A percentile compares a stretch with the other conserved stretches of the same genome.
These are phyloP conservation scores for Drosophila kanapiae DNA, from an alignment of 1,140 invertebrate genomes.

Conservation along the genomic window DNA sequence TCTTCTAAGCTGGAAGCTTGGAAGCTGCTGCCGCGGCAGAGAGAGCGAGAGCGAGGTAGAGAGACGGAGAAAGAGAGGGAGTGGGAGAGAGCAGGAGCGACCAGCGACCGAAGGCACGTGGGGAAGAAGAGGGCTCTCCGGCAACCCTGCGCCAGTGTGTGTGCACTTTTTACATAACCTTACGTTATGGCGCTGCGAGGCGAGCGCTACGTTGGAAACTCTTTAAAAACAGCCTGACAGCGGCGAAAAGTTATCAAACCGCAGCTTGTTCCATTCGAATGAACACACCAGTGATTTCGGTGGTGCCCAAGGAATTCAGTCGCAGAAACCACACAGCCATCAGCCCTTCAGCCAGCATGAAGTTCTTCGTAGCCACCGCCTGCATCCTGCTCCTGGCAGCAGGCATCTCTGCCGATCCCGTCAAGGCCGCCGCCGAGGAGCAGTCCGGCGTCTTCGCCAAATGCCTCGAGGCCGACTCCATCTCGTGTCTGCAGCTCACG, in stretches of 20 bases:
- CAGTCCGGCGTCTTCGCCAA: conserved; percentile 84
- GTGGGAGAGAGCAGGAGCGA: conserved; percentile 21
- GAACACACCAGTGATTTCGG: conserved; percentile 85
- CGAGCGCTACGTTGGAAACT: conserved; percentile 83
- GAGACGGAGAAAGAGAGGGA: conserved; percentile 7
- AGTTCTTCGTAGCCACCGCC: conserved; percentile 77
- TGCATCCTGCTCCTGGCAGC: conserved; percentile 82
- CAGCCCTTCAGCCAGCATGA: conserved; percentile 59
- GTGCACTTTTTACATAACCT: conserved; percentile 82
- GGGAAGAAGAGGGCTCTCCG: conserved; percentile 45
- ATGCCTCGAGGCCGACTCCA: conserved; percentile 88
- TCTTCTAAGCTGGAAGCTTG: conserved; percentile 58
- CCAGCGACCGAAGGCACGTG: conserved; percentile 36
- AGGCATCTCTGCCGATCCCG: conserved; percentile 82
- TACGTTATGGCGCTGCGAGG: conserved; percentile 74
- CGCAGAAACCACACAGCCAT: conserved; percentile 59
- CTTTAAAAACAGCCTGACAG: conserved; percentile 85
- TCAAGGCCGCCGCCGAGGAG: conserved; percentile 63
- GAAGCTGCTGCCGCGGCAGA: conserved; percentile 30
- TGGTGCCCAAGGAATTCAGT: conserved; percentile 75
- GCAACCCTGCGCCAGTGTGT: conserved; percentile 54
- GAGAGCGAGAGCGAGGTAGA: conserved; percentile 8
- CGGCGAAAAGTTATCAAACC: conserved; percentile 85
- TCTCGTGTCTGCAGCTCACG: conserved; percentile 88
- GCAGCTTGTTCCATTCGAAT: conserved; percentile 85